These are phyloP conservation scores for Denticeps clupeoides DNA, from an alignment of 2,797 vertebrate species.

Conservation along the genomic window DNA sequence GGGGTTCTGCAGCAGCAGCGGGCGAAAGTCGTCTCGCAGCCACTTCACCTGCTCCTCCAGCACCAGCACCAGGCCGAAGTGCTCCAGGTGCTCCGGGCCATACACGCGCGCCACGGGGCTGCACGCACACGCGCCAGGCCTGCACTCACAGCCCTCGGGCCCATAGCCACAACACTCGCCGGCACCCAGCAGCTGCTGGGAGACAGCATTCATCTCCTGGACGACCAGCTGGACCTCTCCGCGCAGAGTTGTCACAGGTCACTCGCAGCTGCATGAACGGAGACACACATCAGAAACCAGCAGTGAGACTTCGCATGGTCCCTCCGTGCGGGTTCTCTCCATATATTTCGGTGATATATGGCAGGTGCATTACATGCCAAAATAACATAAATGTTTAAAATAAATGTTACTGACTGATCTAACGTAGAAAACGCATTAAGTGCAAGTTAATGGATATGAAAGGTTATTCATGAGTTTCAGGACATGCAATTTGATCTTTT, in stretches of 20 bases:
- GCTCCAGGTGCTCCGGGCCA: conserved; percentile 67
- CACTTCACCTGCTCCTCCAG: conserved; percentile 67
- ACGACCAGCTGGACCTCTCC: conserved; percentile 77
- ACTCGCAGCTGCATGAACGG: conserved; percentile 59
- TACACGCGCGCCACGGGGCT: conserved; percentile 50
- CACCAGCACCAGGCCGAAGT: conserved; percentile 74
- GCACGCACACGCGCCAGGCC: conserved; percentile 51
- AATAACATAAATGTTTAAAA: too few species aligned
- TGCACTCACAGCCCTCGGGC: conserved; percentile 37
- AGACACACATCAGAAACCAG: background rate
- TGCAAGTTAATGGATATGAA: too few species aligned
- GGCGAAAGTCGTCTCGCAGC: conserved; percentile 75
- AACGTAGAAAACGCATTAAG: too few species aligned
- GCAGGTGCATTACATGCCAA: too few species aligned
- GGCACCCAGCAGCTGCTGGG: conserved; percentile 45
- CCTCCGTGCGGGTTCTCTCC: too few species aligned
- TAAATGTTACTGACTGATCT: too few species aligned
- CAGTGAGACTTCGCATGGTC: too few species aligned
- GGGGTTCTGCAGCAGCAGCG: conserved; percentile 69
- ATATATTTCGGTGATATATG: too few species aligned
- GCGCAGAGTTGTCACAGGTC: conserved; percentile 61
- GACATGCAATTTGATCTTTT: too few species aligned
- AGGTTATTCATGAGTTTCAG: too few species aligned
- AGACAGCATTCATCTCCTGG: conserved; percentile 71
- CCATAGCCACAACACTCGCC: conserved; percentile 19